Evolutionary conservation across 2,113 vertebrate species (phyloP).

Genomic region (Amazona vittata): DNA sequence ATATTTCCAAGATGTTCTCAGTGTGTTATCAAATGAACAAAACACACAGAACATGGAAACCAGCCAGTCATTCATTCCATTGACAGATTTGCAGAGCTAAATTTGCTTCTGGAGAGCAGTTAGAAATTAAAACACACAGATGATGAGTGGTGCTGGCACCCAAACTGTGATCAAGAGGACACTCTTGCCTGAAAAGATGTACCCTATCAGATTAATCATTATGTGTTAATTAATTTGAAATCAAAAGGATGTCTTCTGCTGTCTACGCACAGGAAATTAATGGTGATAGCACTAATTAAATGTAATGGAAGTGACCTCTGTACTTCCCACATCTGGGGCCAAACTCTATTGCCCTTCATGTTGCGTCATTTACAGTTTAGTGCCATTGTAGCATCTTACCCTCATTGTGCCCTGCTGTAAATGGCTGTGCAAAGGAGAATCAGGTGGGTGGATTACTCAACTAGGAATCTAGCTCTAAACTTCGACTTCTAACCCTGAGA

Average conservation of each 20-base stretch:
- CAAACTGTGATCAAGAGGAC: constrained; percentile 65
- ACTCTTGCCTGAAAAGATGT: constrained; percentile 60
- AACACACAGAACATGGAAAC: constrained; percentile 51
- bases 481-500: background rate
- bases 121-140: constrained; percentile 61
- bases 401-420: background rate
- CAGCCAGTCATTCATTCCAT: constrained; percentile 46
- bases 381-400: background rate
- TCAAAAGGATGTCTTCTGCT: constrained; percentile 49
- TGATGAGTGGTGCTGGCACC: constrained; percentile 58
- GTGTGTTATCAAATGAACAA: constrained; percentile 53
- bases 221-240: constrained; percentile 54
- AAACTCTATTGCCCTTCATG: background rate
- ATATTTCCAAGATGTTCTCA: constrained; percentile 27
- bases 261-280: constrained; percentile 29
- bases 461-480: background rate
- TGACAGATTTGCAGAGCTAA: constrained; percentile 59
- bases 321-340: background rate
- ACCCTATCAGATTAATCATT: constrained; percentile 55
- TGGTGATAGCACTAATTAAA: constrained; percentile 29
- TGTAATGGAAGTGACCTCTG: constrained; percentile 15
- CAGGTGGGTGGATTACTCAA: background rate
- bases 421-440: background rate
- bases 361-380: constrained; percentile 24
- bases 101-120: constrained; percentile 58